Conservation (phyloP, 2,797 vertebrate species). For the Urosaurus nigricauda region DNA sequence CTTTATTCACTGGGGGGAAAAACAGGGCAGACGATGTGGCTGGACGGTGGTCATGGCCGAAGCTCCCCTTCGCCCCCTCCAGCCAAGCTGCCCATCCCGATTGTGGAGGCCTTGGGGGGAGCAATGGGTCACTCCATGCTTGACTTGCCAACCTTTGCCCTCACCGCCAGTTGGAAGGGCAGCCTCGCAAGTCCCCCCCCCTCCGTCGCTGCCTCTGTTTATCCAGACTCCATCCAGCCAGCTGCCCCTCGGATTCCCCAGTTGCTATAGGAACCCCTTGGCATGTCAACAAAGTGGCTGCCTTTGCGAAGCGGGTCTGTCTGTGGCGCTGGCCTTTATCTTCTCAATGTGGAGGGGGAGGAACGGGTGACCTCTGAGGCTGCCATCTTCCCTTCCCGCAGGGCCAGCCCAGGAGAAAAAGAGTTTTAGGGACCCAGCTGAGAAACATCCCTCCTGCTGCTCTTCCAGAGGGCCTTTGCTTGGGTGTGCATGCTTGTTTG, state of each 20-base stretch:
- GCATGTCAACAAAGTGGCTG: conserved; percentile 25
- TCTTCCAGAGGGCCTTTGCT: not conserved
- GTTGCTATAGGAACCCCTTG: conserved; percentile 72
- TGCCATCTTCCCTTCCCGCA: not conserved
- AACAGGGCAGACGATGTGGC: rapidly evolving
- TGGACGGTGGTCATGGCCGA: no score
- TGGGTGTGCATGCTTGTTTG: not conserved
- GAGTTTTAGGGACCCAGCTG: rapidly evolving
- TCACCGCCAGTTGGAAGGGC: conserved; percentile 39
- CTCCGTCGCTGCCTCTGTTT: conserved; percentile 5
- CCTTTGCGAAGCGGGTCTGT: not conserved
- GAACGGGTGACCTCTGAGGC: not conserved
- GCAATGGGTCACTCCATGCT: not conserved
- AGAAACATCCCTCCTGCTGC: rapidly evolving
- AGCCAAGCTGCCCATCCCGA: not conserved
- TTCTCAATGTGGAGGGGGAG: not conserved
- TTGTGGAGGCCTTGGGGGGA: not conserved
- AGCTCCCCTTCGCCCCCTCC: no score
- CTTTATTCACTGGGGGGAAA: not conserved
- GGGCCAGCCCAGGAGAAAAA: not conserved
- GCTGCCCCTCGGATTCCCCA: conserved; percentile 52
- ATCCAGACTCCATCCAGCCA: conserved; percentile 60
- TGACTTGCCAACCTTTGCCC: conserved; percentile 39
- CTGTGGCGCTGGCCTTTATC: not conserved
- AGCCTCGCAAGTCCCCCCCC: not conserved